These are phyloP conservation scores for Rhingia campestris DNA, from an alignment of 2,888 invertebrate genomes.

Conservation along the genomic window DNA sequence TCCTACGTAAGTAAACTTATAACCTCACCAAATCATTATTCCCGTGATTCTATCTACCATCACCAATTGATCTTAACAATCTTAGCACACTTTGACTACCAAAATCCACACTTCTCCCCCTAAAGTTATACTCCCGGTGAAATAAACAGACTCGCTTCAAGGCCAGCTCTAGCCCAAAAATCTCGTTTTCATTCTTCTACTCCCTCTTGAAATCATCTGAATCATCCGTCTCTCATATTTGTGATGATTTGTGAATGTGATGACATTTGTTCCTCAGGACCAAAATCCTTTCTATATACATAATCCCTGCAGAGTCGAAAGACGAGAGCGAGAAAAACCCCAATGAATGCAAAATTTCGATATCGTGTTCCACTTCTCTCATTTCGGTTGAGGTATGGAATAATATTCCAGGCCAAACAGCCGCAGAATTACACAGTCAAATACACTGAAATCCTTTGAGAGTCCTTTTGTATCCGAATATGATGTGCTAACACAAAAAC, in stretches of 20 bases:
- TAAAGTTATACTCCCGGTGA: conserved; percentile 24
- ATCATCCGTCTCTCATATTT: conserved; percentile 17
- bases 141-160: conserved; percentile 26
- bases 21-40: neutral
- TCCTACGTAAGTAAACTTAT: conserved; percentile 20
- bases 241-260: too few relatives aligned
- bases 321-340: neutral
- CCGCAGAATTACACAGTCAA: neutral
- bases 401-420: conserved; percentile 15
- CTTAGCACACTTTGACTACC: conserved; percentile 23
- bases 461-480: neutral
- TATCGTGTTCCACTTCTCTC: conserved; percentile 36
- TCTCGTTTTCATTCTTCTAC: neutral
- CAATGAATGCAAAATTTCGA: conserved; percentile 44
- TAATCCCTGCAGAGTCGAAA: neutral
- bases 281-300: conserved; percentile 3
- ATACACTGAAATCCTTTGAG: conserved; percentile 11
- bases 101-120: neutral
- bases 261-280: neutral
- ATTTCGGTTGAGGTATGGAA: conserved; percentile 2
- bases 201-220: conserved; percentile 13
- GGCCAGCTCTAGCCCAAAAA: conserved; percentile 2
- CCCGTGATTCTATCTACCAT: neutral
- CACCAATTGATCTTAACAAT: neutral
- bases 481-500: conserved; percentile 43